A percentile compares a stretch with the other conserved stretches of the same genome.
Conservation (phyloP, 2,888 invertebrate species). For the Synanthedon myopaeformis region DNA sequence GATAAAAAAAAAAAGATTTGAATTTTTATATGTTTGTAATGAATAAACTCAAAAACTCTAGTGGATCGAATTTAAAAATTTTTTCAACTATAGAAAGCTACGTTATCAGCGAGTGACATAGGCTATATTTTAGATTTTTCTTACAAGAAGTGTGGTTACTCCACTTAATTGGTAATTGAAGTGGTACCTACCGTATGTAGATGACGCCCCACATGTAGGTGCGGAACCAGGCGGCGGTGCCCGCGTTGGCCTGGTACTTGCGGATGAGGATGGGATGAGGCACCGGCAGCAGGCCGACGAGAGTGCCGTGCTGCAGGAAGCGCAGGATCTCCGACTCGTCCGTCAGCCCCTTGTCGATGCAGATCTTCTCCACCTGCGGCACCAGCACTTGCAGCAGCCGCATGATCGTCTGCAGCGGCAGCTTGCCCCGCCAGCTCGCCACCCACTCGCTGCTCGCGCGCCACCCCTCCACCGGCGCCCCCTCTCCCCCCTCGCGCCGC, state of each 20-base stretch:
- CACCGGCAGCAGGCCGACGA: slow-evolving; percentile 96
- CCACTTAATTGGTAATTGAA: no score
- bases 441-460: slow-evolving; percentile 97
- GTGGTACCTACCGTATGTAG: slow-evolving; percentile 86
- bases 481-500: neutral
- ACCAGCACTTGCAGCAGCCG: slow-evolving; percentile 96
- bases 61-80: no score
- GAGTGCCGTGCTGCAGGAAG: slow-evolving; percentile 97
- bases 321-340: slow-evolving; percentile 99
- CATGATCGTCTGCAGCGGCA: slow-evolving; percentile 99
- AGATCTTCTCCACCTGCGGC: slow-evolving; percentile 99
- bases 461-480: slow-evolving; percentile 69
- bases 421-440: slow-evolving; percentile 93
- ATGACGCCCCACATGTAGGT: slow-evolving; percentile 99
- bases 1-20: no score
- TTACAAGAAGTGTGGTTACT: no score
- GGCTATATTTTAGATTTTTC: no score
- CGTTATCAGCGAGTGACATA: no score
- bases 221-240: slow-evolving; percentile 99
- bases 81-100: no score
- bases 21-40: no score
- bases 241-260: slow-evolving; percentile 98
- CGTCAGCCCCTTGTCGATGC: slow-evolving; percentile 98
- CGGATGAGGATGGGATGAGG: slow-evolving; percentile 99
- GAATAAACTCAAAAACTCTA: no score